Base-by-base conservation (phyloP, 2,888 invertebrate genomes). In the Chrysomela aeneicollis region DNA sequence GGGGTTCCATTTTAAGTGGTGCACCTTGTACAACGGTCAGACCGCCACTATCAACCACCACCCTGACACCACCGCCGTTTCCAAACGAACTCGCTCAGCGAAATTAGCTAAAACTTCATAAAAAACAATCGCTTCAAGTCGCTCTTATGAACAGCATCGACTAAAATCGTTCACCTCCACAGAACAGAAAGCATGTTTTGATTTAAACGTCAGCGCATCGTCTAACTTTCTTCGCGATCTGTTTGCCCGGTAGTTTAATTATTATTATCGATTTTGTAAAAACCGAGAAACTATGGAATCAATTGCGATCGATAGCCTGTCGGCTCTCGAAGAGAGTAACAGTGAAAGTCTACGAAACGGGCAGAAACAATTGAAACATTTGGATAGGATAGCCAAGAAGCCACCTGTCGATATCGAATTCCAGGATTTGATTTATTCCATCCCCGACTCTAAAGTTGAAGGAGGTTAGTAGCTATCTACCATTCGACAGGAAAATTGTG, bases 321-420 rank as follows among this genome's bases (percentile, higher is more conserved):
- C 42, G n/a, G 42, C n/a, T 15, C 12, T 15, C 6, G 4, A 4
- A 3, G 42, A 15, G n/a, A 42, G 42, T 42, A 15, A n/a, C n/a
- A 42, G 42, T 64, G 50, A 66, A 66, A 12, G 32, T 66, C 15
- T 35, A 6, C 9, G 9, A 35, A 9, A 9, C 10, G 50, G 60
- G 42, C 49, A 70, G n/a, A 55, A 66, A 59, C 76, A 76, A 49
- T 58, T 77, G 17, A 66, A 69, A 57, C 74, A 78, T 32, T 64
- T 78, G 5, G 75, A 77, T 64, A 70, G 71, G 26, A 73, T 78
- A n/a, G 76, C 87, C 0, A 87, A 87, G 72, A 79, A 87, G 67
- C 87, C 87, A 3, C 86, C 87, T 0, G 85, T 88, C 2, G 85
- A 88, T 73, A 84, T 89, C 49, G 80, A 86, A 50, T 89, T 89